Conservation (phyloP, 2,113 vertebrate species). For the Panurus biarmicus region DNA sequence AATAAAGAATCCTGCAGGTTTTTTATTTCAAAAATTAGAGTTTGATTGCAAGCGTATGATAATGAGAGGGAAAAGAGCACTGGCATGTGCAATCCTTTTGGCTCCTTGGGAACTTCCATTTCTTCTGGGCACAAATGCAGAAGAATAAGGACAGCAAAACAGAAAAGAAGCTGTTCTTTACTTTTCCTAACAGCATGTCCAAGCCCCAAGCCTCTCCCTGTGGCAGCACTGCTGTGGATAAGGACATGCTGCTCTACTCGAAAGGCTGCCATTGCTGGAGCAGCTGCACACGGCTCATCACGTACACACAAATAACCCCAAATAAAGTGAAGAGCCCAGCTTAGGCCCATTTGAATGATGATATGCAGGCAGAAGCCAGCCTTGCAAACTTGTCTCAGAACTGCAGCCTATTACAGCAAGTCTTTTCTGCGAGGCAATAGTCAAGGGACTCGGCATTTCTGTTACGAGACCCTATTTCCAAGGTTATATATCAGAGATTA, state of each 20-base stretch:
- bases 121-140: not conserved
- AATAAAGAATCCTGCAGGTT: constrained; percentile 50
- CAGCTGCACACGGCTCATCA: not conserved
- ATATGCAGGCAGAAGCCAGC: not conserved
- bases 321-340: not conserved
- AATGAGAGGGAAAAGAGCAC: constrained; percentile 36
- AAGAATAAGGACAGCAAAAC: not conserved
- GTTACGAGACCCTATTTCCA: not conserved
- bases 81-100: not conserved
- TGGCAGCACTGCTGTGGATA: not conserved
- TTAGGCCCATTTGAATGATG: not conserved
- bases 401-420: not conserved
- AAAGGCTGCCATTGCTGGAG: not conserved
- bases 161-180: not conserved
- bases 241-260: not conserved
- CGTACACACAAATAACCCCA: not conserved
- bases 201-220: not conserved
- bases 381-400: not conserved
- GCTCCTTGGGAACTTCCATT: constrained; percentile 10
- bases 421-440: not conserved
- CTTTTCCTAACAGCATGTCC: not conserved
- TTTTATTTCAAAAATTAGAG: constrained; percentile 68
- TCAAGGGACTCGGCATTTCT: constrained; percentile 10
- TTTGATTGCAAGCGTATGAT: constrained; percentile 50
- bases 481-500: constrained; percentile 8